These are phyloP conservation scores for Acanthaster planci DNA, from an alignment of 35 echinoderm and acorn worm species.

Conservation along the genomic window DNA sequence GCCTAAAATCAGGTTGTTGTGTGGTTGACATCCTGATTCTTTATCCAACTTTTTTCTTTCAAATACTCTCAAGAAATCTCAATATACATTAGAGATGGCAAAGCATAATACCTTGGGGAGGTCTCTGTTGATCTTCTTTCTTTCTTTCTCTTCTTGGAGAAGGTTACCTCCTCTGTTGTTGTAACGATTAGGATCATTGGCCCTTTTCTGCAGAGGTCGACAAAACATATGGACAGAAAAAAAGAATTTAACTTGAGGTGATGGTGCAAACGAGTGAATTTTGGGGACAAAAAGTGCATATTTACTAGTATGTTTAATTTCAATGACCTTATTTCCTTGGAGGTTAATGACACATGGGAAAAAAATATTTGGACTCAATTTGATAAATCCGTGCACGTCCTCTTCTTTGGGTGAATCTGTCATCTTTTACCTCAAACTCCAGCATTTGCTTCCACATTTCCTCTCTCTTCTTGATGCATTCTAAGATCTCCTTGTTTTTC, in stretches of 20 bases:
- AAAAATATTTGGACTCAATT: too few relatives aligned
- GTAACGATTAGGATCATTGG: conserved; percentile 89
- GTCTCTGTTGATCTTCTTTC: conserved; percentile 91
- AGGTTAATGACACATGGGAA: too few relatives aligned
- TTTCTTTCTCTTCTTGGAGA: conserved; percentile 89
- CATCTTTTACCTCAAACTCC: conserved; percentile 91
- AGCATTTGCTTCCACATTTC: conserved; percentile 99
- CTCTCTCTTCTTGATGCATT: conserved; percentile 79
- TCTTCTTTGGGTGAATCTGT: neutral
- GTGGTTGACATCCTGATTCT: too few relatives aligned
- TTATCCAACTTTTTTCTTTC: too few relatives aligned
- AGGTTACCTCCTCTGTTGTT: conserved; percentile 79
- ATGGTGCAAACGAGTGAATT: too few relatives aligned
- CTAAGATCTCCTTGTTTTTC: conserved; percentile 81
- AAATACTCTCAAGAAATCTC: too few relatives aligned
- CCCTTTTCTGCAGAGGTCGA: conserved; percentile 65
- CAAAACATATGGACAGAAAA: neutral
- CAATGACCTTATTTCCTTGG: too few relatives aligned
- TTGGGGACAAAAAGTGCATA: too few relatives aligned
- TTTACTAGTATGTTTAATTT: too few relatives aligned
- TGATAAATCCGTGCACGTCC: too few relatives aligned
- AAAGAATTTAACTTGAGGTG: too few relatives aligned
- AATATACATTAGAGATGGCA: neutral
- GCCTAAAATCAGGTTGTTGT: too few relatives aligned
- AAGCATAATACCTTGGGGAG: conserved; percentile 74